Conservation (phyloP, 2,797 vertebrate species). For the Diceros bicornis region DNA sequence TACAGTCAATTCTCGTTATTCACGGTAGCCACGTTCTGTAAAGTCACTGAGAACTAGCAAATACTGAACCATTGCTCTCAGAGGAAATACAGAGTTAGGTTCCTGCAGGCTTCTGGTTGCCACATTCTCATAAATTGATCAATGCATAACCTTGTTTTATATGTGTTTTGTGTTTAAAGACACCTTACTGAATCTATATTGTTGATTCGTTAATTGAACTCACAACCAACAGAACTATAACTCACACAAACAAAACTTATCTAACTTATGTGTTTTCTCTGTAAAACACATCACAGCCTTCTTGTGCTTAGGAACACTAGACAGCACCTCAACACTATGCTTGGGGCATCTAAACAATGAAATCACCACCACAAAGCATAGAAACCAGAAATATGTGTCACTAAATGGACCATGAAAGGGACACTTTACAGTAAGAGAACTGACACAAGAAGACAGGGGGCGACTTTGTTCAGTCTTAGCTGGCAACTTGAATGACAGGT, state of each 20-base stretch:
- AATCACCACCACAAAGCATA: neutral
- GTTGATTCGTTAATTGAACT: neutral
- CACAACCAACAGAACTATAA: neutral
- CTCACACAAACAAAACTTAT: neutral
- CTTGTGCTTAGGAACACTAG: neutral
- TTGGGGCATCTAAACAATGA: rapidly evolving
- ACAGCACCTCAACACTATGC: neutral
- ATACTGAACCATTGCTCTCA: neutral
- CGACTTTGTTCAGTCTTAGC: rapidly evolving
- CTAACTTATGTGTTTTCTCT: rapidly evolving
- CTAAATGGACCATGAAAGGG: neutral
- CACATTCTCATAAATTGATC: neutral
- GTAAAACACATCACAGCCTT: neutral
- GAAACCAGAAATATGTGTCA: rapidly evolving
- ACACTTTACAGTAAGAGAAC: neutral
- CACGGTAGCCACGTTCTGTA: neutral
- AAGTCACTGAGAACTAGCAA: neutral
- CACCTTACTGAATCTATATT: neutral
- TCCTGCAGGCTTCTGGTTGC: neutral
- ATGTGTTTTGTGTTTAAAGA: neutral
- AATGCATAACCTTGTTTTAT: neutral
- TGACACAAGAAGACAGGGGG: neutral
- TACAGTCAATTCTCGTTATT: neutral
- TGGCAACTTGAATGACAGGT: neutral
- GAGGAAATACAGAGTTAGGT: neutral